Conservation (phyloP, 2,797 vertebrate genomes). For the Catamblyrhynchus diadema region DNA sequence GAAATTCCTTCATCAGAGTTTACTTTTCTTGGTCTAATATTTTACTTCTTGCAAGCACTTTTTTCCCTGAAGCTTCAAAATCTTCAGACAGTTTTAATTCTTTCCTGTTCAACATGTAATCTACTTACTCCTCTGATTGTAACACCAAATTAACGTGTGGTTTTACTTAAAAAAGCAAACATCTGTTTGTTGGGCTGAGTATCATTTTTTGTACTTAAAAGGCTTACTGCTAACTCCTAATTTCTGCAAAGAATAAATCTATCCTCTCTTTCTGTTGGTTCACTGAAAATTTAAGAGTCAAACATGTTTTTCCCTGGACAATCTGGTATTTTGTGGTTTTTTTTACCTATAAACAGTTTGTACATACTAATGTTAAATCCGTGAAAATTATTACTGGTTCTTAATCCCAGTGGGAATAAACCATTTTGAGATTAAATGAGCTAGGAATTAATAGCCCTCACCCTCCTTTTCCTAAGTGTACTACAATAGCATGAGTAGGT, state of each 20-base stretch:
- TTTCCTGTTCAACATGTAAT: background rate
- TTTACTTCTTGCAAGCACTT: background rate
- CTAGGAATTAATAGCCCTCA: background rate
- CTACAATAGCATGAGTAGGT: background rate
- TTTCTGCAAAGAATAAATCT: background rate
- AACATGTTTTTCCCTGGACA: background rate
- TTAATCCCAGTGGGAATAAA: background rate
- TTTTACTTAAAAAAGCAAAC: background rate
- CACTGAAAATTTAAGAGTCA: background rate
- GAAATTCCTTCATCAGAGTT: background rate
- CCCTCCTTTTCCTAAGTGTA: background rate
- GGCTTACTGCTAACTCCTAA: background rate
- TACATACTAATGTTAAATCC: background rate
- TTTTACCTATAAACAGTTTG: background rate
- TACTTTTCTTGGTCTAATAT: background rate
- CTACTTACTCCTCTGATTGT: background rate
- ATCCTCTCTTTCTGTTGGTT: background rate
- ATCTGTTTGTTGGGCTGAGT: background rate
- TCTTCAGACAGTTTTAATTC: background rate
- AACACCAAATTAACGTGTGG: background rate
- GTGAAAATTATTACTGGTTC: background rate
- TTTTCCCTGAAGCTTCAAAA: background rate
- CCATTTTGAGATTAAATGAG: background rate
- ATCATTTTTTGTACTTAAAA: background rate
- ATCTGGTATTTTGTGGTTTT: fast-evolving